A percentile compares a stretch with the other conserved stretches of the same genome.
phyloP scores from a whole-genome alignment of 2,888 invertebrate species.

The Drosophila anomalata region DNA sequence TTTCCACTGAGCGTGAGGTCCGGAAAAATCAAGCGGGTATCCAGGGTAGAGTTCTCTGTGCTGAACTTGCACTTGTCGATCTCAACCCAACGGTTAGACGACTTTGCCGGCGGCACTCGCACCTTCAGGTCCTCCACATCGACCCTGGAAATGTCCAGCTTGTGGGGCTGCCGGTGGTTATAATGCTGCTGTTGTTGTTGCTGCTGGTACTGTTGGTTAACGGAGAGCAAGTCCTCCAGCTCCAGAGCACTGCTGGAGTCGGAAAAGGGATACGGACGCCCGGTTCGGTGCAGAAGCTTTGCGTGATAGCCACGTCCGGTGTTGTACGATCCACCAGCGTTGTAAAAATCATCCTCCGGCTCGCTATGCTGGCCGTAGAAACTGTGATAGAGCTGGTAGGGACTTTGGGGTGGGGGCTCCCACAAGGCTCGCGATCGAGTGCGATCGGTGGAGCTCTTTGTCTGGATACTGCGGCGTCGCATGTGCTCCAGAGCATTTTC shows the following conservation, averaged over 20 bases:
- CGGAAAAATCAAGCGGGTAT: constrained; percentile 90
- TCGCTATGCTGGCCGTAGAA: constrained; percentile 78
- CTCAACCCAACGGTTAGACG: constrained; percentile 87
- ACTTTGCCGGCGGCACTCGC: constrained; percentile 88
- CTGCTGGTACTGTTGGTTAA: constrained; percentile 36
- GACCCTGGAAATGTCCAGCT: constrained; percentile 71
- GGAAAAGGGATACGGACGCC: constrained; percentile 49
- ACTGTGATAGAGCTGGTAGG: constrained; percentile 82
- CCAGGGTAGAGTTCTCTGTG: constrained; percentile 89
- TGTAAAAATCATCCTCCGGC: constrained; percentile 72
- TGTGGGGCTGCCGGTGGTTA: constrained; percentile 72
- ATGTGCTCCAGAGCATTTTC: constrained; percentile 89
- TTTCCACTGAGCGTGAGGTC: constrained; percentile 92
- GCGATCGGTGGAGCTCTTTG: constrained; percentile 57
- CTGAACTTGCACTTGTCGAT: constrained; percentile 91
- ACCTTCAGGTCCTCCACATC: constrained; percentile 84
- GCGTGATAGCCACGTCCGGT: constrained; percentile 68
- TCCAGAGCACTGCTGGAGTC: constrained; percentile 53
- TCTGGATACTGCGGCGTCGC: constrained; percentile 81
- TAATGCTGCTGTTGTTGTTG: constrained; percentile 43
- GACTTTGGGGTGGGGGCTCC: constrained; percentile 74
- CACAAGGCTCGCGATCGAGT: constrained; percentile 69
- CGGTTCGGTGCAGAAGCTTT: constrained; percentile 66
- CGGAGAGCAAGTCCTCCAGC: constrained; percentile 59
- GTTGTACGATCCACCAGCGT: constrained; percentile 46